These are phyloP conservation scores for Cephalopachus bancanus DNA, from an alignment of 2,797 vertebrate species.

Conservation along the genomic window DNA sequence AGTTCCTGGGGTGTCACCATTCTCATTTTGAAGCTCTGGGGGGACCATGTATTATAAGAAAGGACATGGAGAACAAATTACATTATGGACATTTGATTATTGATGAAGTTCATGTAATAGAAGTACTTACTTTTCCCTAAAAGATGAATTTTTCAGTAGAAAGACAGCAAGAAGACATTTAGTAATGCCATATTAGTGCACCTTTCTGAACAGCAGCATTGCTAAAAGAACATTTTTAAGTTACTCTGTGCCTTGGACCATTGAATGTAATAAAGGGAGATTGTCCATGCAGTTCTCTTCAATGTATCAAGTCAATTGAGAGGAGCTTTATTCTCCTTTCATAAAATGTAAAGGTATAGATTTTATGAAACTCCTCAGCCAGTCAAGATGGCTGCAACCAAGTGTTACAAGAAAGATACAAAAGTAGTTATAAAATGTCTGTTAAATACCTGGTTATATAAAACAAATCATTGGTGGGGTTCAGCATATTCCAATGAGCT, in stretches of 20 bases:
- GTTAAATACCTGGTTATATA: background rate
- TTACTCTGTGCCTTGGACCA: constrained; percentile 67
- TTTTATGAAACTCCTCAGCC: constrained; percentile 66
- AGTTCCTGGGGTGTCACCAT: constrained; percentile 22
- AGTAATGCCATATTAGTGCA: constrained; percentile 56
- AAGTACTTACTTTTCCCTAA: constrained; percentile 59
- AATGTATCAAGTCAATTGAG: constrained; percentile 72
- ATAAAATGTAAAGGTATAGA: constrained; percentile 75
- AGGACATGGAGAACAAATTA: background rate
- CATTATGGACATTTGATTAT: constrained; percentile 40
- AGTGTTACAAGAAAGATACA: constrained; percentile 43
- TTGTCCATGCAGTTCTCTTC: constrained; percentile 74
- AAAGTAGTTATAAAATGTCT: background rate
- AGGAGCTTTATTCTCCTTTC: constrained; percentile 63
- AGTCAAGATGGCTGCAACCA: constrained; percentile 57
- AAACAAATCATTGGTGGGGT: background rate
- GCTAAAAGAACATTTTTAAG: constrained; percentile 71
- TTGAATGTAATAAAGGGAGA: constrained; percentile 80
- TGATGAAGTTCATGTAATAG: constrained; percentile 40
- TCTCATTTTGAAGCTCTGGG: constrained; percentile 34
- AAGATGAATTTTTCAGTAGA: constrained; percentile 40
- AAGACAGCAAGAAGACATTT: constrained; percentile 62
- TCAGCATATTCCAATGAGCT: background rate
- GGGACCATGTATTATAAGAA: background rate
- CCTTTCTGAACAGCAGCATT: constrained; percentile 59